Percentiles rank a stretch among this genome's conserved stretches.
phyloP scores from a whole-genome alignment of 2,113 vertebrate genomes.

The Oncorhynchus clarkii region DNA sequence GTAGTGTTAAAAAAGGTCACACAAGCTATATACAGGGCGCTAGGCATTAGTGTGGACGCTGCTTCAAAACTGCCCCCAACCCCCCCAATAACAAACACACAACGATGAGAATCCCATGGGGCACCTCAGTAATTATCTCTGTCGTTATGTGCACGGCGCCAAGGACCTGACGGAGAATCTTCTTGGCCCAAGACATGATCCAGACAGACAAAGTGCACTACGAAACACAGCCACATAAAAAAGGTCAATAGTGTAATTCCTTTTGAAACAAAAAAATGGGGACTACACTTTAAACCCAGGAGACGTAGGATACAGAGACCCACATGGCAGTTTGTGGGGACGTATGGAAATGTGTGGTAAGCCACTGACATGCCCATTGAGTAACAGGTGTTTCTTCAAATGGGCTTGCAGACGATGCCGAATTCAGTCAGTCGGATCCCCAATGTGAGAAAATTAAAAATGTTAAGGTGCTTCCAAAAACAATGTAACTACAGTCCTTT shows the following conservation, averaged over 20 bases:
- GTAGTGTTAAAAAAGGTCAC: too few relatives aligned
- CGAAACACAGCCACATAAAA: not conserved
- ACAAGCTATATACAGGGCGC: too few relatives aligned
- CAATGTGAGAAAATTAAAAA: too few relatives aligned
- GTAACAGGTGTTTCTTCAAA: too few relatives aligned
- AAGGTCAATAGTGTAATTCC: not conserved
- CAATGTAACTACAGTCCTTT: too few relatives aligned
- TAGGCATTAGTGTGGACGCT: too few relatives aligned
- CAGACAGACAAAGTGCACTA: not conserved
- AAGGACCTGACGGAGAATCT: not conserved
- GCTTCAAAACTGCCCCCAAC: too few relatives aligned
- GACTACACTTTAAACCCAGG: not conserved
- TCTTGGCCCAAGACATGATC: not conserved
- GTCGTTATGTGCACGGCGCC: not conserved
- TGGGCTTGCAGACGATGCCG: too few relatives aligned
- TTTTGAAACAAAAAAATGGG: not conserved
- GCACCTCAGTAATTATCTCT: not conserved
- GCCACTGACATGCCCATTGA: too few relatives aligned
- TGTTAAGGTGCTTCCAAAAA: too few relatives aligned
- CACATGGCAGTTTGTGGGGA: not conserved
- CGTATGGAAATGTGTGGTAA: too few relatives aligned
- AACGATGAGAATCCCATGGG: not conserved
- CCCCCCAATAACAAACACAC: not conserved
- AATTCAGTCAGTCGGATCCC: too few relatives aligned
- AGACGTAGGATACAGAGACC: not conserved